Evolutionary conservation across 2,113 vertebrate genomes (phyloP).

Genomic region (Antechinus flavipes): DNA sequence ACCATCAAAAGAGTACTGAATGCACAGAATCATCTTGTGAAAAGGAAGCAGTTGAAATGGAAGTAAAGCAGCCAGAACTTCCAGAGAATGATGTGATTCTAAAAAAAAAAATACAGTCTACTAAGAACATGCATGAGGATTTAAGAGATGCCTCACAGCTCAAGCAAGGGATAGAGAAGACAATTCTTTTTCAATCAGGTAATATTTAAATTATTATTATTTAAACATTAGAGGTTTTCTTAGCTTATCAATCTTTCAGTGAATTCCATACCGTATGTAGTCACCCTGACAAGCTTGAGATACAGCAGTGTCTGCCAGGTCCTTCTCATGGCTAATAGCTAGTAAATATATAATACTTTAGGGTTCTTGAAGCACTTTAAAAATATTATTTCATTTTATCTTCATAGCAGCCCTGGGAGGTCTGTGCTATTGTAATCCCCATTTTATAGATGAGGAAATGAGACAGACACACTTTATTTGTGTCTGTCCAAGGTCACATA

Average conservation of each 20-base stretch:
- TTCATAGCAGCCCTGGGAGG: neutral
- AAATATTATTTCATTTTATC: neutral
- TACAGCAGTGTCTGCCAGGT: neutral
- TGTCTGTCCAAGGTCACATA: neutral
- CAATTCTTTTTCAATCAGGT: conserved; percentile 69
- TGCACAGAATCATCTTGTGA: conserved; percentile 35
- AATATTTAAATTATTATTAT: conserved; percentile 25
- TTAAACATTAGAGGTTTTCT: conserved; percentile 50
- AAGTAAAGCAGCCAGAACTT: conserved; percentile 22
- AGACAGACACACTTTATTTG: neutral
- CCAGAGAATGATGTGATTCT: neutral
- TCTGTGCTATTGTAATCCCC: neutral
- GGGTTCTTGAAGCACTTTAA: neutral
- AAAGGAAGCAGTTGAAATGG: conserved; percentile 22
- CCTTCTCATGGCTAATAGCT: neutral
- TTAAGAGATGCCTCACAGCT: conserved; percentile 47
- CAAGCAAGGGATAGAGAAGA: conserved; percentile 58
- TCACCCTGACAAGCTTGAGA: conserved; percentile 16
- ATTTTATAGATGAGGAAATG: neutral
- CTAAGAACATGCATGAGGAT: conserved; percentile 38
- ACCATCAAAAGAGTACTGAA: neutral
- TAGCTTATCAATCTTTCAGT: conserved; percentile 53
- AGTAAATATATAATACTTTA: neutral
- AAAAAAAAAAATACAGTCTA: conserved; percentile 49
- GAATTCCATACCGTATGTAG: conserved; percentile 8